Conservation (phyloP, 2,888 invertebrate genomes). For the Lochmaea capreae region DNA sequence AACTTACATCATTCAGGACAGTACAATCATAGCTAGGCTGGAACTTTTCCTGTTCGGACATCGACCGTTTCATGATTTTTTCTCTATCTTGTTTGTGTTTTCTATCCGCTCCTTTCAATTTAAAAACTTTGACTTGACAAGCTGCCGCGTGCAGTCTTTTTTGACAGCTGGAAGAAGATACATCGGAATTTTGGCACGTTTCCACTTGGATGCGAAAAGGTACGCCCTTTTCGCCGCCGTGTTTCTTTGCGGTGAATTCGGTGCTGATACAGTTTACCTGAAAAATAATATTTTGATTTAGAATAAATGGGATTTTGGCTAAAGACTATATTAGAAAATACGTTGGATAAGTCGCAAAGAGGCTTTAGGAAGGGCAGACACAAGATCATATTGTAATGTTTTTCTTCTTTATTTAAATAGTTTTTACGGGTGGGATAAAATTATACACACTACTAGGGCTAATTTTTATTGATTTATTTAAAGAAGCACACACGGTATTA, state of each 20-base stretch:
- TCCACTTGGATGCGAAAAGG: conserved; percentile 96
- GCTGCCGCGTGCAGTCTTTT: conserved; percentile 91
- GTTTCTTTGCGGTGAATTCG: conserved; percentile 97
- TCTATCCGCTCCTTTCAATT: conserved; percentile 95
- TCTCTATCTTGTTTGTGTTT: conserved; percentile 97
- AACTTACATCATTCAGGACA: conserved; percentile 86
- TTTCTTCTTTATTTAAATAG: no score
- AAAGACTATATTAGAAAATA: no score
- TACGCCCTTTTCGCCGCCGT: conserved; percentile 98
- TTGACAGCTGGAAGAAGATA: conserved; percentile 61
- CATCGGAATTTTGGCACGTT: conserved; percentile 75
- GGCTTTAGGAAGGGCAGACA: no score
- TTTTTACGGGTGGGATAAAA: no score
- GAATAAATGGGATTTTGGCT: background rate
- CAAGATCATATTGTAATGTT: no score
- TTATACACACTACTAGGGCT: no score
- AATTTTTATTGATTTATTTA: no score
- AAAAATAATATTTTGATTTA: conserved; percentile 44
- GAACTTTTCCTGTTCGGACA: conserved; percentile 88
- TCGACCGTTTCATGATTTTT: conserved; percentile 88
- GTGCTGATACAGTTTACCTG: conserved; percentile 97
- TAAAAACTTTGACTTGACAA: conserved; percentile 95
- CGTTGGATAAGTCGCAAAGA: no score
- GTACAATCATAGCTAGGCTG: conserved; percentile 97
- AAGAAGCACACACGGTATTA: no score